Percentiles rank a stretch among this genome's conserved stretches.
Evolutionary conservation across 2,113 vertebrate genomes (phyloP).

Genomic region (Sminthopsis crassicaudata): DNA sequence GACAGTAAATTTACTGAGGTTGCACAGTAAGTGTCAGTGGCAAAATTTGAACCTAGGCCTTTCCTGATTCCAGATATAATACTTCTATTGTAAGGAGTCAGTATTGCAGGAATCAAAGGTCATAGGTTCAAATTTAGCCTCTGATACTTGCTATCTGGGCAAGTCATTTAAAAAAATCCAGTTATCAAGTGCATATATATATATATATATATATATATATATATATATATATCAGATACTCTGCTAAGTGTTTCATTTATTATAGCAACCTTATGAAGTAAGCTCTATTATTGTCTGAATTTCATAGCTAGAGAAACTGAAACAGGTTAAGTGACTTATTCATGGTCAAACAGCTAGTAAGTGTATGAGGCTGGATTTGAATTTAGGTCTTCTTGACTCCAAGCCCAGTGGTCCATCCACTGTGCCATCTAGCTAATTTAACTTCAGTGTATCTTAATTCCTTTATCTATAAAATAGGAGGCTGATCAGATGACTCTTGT

Average conservation of each 20-base stretch:
- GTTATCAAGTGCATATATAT: background rate
- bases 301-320: background rate
- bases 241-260: background rate
- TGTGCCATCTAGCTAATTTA: background rate
- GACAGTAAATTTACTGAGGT: background rate
- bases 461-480: background rate
- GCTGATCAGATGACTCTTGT: background rate
- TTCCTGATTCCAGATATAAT: background rate
- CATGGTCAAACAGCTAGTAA: background rate
- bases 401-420: background rate
- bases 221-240: background rate
- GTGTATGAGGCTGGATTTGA: background rate
- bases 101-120: background rate
- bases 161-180: background rate
- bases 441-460: background rate
- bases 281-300: background rate
- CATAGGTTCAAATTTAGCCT: background rate
- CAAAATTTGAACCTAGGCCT: background rate
- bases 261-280: background rate
- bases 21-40: background rate
- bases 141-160: background rate
- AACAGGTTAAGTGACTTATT: background rate
- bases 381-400: background rate
- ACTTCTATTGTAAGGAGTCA: background rate
- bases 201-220: no score